Evolutionary conservation across 2,797 vertebrate genomes (phyloP).

Genomic region (Botia almorhae): DNA sequence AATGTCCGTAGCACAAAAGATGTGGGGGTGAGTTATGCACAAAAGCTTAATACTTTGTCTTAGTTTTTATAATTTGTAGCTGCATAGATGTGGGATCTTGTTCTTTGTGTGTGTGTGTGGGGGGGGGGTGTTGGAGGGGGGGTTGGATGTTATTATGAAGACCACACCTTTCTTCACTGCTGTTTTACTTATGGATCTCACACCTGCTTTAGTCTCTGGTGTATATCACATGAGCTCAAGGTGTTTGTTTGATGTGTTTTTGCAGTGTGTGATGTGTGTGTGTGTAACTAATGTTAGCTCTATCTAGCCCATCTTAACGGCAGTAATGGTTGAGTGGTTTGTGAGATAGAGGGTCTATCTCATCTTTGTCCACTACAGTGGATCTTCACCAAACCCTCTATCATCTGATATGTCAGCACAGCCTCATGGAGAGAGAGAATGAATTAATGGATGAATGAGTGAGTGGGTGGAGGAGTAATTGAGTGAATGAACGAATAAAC

Average conservation of each 20-base stretch:
- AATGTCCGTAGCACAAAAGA: neutral
- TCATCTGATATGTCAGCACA: slow-evolving; percentile 42
- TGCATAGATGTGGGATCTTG: neutral
- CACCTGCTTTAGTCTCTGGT: slow-evolving; percentile 35
- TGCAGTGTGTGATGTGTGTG: too few relatives aligned
- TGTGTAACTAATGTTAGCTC: slow-evolving; percentile 32
- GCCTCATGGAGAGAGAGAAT: slow-evolving; percentile 18
- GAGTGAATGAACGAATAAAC: slow-evolving; percentile 1
- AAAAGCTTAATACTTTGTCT: neutral
- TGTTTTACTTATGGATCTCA: slow-evolving; percentile 21
- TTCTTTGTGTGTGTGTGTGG: neutral
- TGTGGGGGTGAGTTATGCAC: neutral
- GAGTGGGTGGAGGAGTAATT: neutral
- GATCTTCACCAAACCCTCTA: slow-evolving; percentile 19
- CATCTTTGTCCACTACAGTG: slow-evolving; percentile 21
- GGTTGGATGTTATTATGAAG: slow-evolving; percentile 13
- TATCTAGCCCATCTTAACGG: slow-evolving; percentile 36
- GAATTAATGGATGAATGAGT: slow-evolving; percentile 16
- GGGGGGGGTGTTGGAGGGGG: neutral
- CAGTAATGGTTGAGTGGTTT: slow-evolving; percentile 48
- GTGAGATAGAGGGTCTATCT: slow-evolving; percentile 25
- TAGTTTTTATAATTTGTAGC: neutral
- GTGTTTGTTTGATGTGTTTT: slow-evolving; percentile 12
- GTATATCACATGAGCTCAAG: slow-evolving; percentile 32
- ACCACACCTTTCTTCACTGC: slow-evolving; percentile 28